Evolutionary conservation across 2,113 vertebrate species (phyloP).

Genomic region (Ictalurus furcatus): DNA sequence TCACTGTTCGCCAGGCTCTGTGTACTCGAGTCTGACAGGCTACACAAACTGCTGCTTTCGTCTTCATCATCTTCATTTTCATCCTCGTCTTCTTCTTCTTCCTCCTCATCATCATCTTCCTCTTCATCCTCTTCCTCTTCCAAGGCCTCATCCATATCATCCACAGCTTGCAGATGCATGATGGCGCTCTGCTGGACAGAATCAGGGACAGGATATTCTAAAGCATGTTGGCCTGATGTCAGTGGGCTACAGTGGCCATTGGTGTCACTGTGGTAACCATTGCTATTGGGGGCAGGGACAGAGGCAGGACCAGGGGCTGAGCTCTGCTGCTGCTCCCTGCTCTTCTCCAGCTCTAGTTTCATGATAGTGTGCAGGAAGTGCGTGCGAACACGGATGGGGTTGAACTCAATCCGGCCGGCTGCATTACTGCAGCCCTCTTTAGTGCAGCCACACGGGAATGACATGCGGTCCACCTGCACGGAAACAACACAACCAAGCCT

Average conservation of each 20-base stretch:
- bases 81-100: slow-evolving; percentile 73
- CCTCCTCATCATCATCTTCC: slow-evolving; percentile 81
- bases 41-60: slow-evolving; percentile 95
- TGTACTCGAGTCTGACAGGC: slow-evolving; percentile 94
- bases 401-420: slow-evolving; percentile 95
- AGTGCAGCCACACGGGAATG: slow-evolving; percentile 96
- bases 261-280: slow-evolving; percentile 82
- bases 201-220: slow-evolving; percentile 86
- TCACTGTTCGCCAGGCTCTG: slow-evolving; percentile 94
- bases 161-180: slow-evolving; percentile 85
- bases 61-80: slow-evolving; percentile 81
- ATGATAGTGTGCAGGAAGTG: slow-evolving; percentile 99
- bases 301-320: slow-evolving; percentile 8
- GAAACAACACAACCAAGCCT: background rate
- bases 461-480: slow-evolving; percentile 96
- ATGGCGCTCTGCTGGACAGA: slow-evolving; percentile 78
- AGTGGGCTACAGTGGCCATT: slow-evolving; percentile 78
- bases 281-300: slow-evolving; percentile 67
- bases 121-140: slow-evolving; percentile 89
- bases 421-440: slow-evolving; percentile 98
- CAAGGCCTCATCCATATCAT: slow-evolving; percentile 83
- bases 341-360: slow-evolving; percentile 98
- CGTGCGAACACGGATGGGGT: slow-evolving; percentile 98
- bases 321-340: slow-evolving; percentile 84
- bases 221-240: slow-evolving; percentile 77